These are phyloP conservation scores for Cecidostiba fungosa DNA, from an alignment of 2,888 invertebrate species.

Conservation along the genomic window DNA sequence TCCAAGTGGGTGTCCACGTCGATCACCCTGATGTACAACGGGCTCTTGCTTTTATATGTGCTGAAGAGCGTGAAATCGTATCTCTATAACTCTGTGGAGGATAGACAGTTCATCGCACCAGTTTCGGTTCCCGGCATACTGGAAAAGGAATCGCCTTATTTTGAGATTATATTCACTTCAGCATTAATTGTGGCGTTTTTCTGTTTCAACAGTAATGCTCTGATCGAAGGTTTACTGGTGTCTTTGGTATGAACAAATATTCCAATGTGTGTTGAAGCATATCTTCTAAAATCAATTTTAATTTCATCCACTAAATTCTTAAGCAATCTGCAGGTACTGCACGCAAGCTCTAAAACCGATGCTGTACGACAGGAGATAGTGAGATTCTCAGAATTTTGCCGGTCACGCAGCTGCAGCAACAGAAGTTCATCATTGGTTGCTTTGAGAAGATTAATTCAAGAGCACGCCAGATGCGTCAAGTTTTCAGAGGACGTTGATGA, in stretches of 20 bases:
- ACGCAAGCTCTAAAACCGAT: slow-evolving; percentile 1
- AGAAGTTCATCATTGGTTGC: background rate
- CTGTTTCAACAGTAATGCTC: slow-evolving; percentile 12
- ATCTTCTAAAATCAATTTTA: too few relatives aligned
- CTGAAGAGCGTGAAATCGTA: slow-evolving; percentile 7
- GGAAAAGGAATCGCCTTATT: slow-evolving; percentile 37
- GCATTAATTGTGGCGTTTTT: too few relatives aligned
- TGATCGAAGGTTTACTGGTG: slow-evolving; percentile 39
- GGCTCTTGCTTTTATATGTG: background rate
- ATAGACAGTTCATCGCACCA: slow-evolving; percentile 53
- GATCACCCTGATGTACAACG: background rate
- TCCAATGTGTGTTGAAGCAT: too few relatives aligned
- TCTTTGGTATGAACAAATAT: slow-evolving; percentile 41
- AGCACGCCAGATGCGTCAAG: slow-evolving; percentile 63
- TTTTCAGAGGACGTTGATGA: slow-evolving; percentile 59
- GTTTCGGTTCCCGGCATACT: slow-evolving; percentile 43
- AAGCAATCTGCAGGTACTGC: background rate
- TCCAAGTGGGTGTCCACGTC: background rate
- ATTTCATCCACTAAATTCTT: too few relatives aligned
- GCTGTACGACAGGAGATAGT: background rate
- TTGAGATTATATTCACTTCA: slow-evolving; percentile 50
- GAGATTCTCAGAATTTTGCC: background rate
- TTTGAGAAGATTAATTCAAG: slow-evolving; percentile 2
- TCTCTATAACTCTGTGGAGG: background rate
- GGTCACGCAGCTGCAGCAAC: too few relatives aligned